phyloP scores from a whole-genome alignment of 2,113 vertebrate species.

The Camelus dromedarius region DNA sequence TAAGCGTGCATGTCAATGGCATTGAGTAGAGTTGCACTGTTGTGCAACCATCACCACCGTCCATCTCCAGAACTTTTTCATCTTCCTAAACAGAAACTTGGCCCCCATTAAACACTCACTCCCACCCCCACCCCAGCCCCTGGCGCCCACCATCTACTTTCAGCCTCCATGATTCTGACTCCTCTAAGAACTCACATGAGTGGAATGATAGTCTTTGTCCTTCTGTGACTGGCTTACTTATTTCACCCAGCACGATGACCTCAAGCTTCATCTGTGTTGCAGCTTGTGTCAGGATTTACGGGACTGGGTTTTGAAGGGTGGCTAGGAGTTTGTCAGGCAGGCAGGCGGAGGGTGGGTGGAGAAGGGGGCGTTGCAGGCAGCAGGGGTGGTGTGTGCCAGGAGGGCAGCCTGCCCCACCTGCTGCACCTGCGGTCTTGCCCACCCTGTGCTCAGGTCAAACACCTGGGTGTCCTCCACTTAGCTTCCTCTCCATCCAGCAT shows the following conservation, averaged over 20 bases:
- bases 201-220: fast-evolving
- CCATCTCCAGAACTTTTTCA: neutral
- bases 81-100: neutral
- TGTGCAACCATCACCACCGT: fast-evolving
- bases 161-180: neutral
- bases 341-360: neutral
- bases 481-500: neutral
- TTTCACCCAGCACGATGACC: neutral
- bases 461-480: neutral
- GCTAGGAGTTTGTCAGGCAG: neutral
- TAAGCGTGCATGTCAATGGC: neutral
- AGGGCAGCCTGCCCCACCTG: fast-evolving
- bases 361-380: neutral
- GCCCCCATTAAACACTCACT: too few species aligned
- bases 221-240: neutral
- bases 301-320: neutral
- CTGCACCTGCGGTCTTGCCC: neutral
- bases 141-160: too few species aligned
- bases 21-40: neutral
- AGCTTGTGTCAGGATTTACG: neutral
- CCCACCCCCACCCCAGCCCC: too few species aligned
- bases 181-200: neutral
- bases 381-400: neutral
- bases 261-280: neutral
- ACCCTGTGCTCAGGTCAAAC: too few species aligned